Evolutionary conservation across 2,113 vertebrate genomes (phyloP), one percentile per base, ranked within the genome.

Genomic region (Gallinago media): DNA sequence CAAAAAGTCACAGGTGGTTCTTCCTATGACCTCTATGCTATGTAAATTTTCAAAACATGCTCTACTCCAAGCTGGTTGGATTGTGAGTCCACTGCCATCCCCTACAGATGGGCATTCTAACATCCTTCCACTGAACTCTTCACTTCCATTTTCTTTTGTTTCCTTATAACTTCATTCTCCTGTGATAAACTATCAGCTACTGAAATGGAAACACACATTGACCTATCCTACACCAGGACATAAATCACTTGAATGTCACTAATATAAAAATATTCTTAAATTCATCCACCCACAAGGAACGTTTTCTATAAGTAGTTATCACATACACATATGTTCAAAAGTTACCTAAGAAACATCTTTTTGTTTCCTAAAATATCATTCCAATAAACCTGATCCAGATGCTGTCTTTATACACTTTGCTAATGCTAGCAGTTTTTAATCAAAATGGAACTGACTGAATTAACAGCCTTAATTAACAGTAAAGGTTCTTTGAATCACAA

Each of bases 401-500:
- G 49, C 66, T 84, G 67, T 36, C 68, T 92, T 88, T 73, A 61
- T 55, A 22, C 7, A 76, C 84, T 12, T 85, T 89, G 93, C 72
- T 94, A 93, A 89, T 5, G 11, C 36, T 88, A 75, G 72, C 86
- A 94, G 55, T 91, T 97, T 85, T 91, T 95, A 91, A 95, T 90
- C 95, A 76, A 91, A 96, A 89, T 67, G 74, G 79, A 94, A 94
- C 52, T 55, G 95, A 95, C 38, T 74, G 92, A 97, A 97, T 92
- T 92, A 90, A 94, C 81, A 82, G 88, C 58, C 77, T 87, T 59
- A 50, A 81, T 89, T 93, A 89, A 85, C 56, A 85, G 44, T 71
- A 82, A 65, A 96, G 93, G 95, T 88, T 91, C 96, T 98, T 96
- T 97, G 96, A 98, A 97, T 97, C 91, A 95, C 6, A 65, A 89